Evolutionary conservation across 1,140 invertebrate species (phyloP).

Genomic region (Campodea augens): DNA sequence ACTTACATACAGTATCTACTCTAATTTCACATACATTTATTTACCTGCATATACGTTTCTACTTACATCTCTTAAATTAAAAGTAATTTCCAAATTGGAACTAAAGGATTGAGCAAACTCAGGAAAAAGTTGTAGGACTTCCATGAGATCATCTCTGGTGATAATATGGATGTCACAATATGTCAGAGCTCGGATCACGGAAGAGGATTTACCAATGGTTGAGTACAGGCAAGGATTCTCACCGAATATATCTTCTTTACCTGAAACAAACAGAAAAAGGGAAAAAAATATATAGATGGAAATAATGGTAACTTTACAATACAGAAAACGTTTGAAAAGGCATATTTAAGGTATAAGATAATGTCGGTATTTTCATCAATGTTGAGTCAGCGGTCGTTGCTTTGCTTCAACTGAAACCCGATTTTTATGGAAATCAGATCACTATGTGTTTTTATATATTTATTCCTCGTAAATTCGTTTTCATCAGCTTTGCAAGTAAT

Average conservation of each 20-base stretch:
- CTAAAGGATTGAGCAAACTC: conserved; percentile 87
- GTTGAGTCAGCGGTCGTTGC: too few species aligned
- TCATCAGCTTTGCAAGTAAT: too few species aligned
- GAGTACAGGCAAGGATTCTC: conserved; percentile 87
- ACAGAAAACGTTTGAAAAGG: too few species aligned
- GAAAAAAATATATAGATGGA: too few species aligned
- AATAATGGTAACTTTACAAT: neutral
- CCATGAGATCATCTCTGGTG: conserved; percentile 85
- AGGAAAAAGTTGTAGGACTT: conserved; percentile 91
- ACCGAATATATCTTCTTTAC: conserved; percentile 95
- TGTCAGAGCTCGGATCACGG: conserved; percentile 92
- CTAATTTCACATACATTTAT: too few species aligned
- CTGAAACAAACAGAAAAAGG: conserved; percentile 27
- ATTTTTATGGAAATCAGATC: too few species aligned
- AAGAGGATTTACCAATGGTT: conserved; percentile 90
- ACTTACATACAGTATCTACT: too few species aligned
- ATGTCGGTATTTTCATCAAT: too few species aligned
- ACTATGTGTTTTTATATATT: too few species aligned
- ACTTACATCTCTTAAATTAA: conserved; percentile 85
- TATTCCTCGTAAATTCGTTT: too few species aligned
- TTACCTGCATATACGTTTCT: neutral
- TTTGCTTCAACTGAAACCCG: too few species aligned
- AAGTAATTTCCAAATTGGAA: conserved; percentile 88
- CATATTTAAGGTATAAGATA: too few species aligned
- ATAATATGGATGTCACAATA: conserved; percentile 99